Evolutionary conservation across 2,888 invertebrate genomes (phyloP), one percentile per base, ranked within the genome.

Genomic region (Operophtera brumata): DNA sequence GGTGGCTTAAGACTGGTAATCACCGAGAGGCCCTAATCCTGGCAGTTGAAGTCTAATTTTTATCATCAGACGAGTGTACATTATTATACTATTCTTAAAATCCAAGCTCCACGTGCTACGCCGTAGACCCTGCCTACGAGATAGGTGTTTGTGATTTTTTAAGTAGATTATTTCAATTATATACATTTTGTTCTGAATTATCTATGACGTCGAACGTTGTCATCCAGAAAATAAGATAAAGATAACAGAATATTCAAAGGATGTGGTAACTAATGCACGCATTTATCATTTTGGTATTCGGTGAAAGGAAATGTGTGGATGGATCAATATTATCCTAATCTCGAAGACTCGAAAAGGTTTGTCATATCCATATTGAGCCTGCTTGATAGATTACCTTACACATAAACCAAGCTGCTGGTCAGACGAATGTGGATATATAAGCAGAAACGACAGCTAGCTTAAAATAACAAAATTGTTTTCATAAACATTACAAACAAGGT

Each of bases 271-370:
- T 41, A 48, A 49, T 49, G 48, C 14, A 20, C 36, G 2, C 49
- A 45, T 54, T 46, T 39, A 49, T 49, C 49, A 54, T 49, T 9
- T 46, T 44, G 26, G 26, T 35, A 40, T 46, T 49, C 37, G 40
- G n/a, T 41, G 28, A 35, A 46, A 45, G 40, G 32, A 39, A 32
- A 25, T 26, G 41, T 25, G 8, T 40, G 11, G 25, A 41, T 43
- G 11, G 25, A 41, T 43, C 36, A n/a, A 25, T 41, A 20, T 20
- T 20, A 51, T 45, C 45, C 40, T 35, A 9, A 8, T 30, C 7
- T 7, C 30, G 7, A 20, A 43, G 32, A 35, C 45, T 41, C 40
- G 40, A 35, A 40, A 45, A 51, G 51, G 51, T 46, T 51, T 46
- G 51, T 51, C 35, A 40, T 45, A 35, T 51, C 28, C 40, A 13